Percentiles rank a stretch among this genome's conserved stretches.
Evolutionary conservation across 2,113 vertebrate genomes (phyloP).

Genomic region (Ardeotis arabs): DNA sequence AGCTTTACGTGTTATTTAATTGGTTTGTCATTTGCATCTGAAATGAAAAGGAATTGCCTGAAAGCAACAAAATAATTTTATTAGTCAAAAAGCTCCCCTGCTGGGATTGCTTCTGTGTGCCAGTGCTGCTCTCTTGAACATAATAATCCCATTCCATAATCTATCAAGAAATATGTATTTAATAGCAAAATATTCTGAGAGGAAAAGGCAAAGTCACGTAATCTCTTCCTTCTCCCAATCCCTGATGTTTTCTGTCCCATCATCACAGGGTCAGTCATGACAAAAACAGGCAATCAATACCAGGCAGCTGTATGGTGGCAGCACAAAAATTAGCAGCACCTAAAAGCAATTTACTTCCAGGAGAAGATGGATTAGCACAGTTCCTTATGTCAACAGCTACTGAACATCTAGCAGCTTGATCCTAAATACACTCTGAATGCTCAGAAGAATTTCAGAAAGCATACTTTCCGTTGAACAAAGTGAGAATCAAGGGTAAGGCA

Average conservation of each 20-base stretch:
- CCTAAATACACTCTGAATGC: not conserved
- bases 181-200: not conserved
- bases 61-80: constrained; percentile 9
- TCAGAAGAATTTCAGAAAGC: not conserved
- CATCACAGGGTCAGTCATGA: not conserved
- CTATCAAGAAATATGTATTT: not conserved
- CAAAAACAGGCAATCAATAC: not conserved
- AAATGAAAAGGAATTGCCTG: not conserved
- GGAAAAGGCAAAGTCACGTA: not conserved
- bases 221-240: not conserved
- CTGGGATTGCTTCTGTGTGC: not conserved
- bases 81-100: not conserved
- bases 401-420: not conserved
- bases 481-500: not conserved
- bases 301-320: not conserved
- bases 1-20: not conserved
- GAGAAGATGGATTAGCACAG: not conserved
- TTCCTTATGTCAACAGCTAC: not conserved
- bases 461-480: not conserved
- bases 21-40: not conserved
- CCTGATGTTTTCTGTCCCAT: not conserved
- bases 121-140: not conserved
- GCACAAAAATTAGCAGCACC: not conserved
- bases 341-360: not conserved
- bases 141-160: not conserved